Percentiles rank a stretch among this genome's conserved stretches.
Conservation (phyloP, 2,113 vertebrate genomes). For the Cyanocitta stelleri region DNA sequence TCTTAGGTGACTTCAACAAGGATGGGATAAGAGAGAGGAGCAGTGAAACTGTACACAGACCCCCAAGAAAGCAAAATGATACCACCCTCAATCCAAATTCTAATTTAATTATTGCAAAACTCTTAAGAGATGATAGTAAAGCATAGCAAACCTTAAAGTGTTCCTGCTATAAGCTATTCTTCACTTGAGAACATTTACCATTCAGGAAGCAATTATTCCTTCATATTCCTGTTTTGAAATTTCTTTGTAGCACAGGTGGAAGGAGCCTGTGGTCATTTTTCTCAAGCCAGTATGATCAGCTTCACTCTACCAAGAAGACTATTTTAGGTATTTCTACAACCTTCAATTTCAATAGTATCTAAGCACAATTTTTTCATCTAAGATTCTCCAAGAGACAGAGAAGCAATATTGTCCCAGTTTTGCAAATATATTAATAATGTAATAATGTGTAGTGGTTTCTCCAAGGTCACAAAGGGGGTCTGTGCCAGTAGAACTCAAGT, state of each 20-base stretch:
- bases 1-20: neutral
- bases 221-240: neutral
- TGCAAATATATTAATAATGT: neutral
- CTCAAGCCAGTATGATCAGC: neutral
- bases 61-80: neutral
- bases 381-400: neutral
- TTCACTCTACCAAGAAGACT: neutral
- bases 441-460: neutral
- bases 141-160: neutral
- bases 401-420: neutral
- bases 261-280: neutral
- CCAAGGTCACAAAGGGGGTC: neutral
- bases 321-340: neutral
- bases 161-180: neutral
- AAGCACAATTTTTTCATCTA: neutral
- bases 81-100: neutral
- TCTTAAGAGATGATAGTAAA: neutral
- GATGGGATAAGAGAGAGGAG: neutral
- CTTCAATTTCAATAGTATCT: neutral
- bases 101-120: neutral
- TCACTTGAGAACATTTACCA: neutral
- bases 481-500: neutral
- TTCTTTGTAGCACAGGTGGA: neutral
- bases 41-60: neutral
- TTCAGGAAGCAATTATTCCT: neutral